A percentile compares a stretch with the other conserved stretches of the same genome.
phyloP scores from a whole-genome alignment of 2,113 vertebrate species.

The Galemys pyrenaicus region DNA sequence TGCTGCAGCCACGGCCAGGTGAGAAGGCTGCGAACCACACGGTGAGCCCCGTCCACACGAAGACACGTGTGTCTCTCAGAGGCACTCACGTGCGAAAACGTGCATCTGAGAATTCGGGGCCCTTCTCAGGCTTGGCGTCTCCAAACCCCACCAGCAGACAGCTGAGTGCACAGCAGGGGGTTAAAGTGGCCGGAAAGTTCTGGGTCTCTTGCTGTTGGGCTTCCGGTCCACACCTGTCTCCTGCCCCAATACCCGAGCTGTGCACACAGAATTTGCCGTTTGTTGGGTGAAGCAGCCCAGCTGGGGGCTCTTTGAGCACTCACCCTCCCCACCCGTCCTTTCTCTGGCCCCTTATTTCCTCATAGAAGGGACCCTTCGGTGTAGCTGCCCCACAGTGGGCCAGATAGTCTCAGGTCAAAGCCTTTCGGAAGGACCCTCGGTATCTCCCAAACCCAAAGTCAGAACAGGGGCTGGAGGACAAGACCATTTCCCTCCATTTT shows the following conservation, averaged over 20 bases:
- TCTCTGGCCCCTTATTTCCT: background rate
- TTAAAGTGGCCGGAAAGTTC: background rate
- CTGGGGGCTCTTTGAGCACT: too few relatives aligned
- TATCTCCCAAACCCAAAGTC: background rate
- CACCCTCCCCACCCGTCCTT: background rate
- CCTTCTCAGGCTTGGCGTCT: background rate
- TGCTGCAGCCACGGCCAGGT: accelerated
- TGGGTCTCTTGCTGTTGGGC: accelerated
- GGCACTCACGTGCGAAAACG: accelerated
- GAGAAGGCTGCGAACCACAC: background rate
- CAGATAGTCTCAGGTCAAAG: background rate
- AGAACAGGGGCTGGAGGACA: background rate
- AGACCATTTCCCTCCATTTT: background rate
- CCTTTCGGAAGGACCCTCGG: background rate
- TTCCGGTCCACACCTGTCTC: background rate
- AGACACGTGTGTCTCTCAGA: background rate
- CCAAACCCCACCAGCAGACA: too few relatives aligned
- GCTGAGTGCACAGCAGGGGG: accelerated
- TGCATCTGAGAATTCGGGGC: background rate
- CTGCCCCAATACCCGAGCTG: too few relatives aligned
- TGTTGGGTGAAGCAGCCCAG: background rate
- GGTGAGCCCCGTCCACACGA: accelerated
- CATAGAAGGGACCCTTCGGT: accelerated
- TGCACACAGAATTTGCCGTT: accelerated
- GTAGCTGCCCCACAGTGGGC: too few relatives aligned